Conservation (phyloP, 1,140 invertebrate genomes). For the Macrobrachium nipponense region DNA sequence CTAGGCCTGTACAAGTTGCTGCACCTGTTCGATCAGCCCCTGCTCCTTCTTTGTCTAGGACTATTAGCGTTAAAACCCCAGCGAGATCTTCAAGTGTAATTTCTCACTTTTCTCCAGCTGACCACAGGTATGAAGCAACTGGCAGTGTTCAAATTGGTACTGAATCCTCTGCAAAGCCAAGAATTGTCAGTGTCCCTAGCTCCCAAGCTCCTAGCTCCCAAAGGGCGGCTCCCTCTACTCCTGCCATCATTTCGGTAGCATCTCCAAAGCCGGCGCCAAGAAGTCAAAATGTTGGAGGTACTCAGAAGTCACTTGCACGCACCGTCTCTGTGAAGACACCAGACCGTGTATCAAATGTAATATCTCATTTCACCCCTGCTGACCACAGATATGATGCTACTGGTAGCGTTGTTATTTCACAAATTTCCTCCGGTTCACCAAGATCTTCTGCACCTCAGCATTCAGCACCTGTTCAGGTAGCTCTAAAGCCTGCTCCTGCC, state of each 20-base stretch:
- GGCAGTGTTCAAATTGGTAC: slow-evolving; percentile 31
- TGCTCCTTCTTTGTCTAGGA: slow-evolving; percentile 19
- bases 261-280: no score
- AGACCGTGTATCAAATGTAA: slow-evolving; percentile 42
- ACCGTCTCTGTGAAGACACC: slow-evolving; percentile 59
- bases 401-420: slow-evolving; percentile 51
- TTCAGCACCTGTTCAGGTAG: slow-evolving; percentile 20
- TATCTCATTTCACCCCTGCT: slow-evolving; percentile 56
- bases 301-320: slow-evolving; percentile 42
- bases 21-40: neutral
- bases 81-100: slow-evolving; percentile 10
- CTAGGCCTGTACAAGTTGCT: slow-evolving; percentile 25
- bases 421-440: neutral
- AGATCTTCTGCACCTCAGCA: neutral
- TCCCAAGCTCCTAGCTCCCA: no score
- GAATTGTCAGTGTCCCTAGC: neutral
- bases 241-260: no score
- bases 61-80: slow-evolving; percentile 20
- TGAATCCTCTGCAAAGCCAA: neutral
- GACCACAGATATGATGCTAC: slow-evolving; percentile 59
- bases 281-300: neutral
- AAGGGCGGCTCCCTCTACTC: no score
- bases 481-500: slow-evolving; percentile 20
- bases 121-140: slow-evolving; percentile 38
- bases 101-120: slow-evolving; percentile 34